phyloP scores from a whole-genome alignment of 2,113 vertebrate genomes.

The Mohoua ochrocephala region DNA sequence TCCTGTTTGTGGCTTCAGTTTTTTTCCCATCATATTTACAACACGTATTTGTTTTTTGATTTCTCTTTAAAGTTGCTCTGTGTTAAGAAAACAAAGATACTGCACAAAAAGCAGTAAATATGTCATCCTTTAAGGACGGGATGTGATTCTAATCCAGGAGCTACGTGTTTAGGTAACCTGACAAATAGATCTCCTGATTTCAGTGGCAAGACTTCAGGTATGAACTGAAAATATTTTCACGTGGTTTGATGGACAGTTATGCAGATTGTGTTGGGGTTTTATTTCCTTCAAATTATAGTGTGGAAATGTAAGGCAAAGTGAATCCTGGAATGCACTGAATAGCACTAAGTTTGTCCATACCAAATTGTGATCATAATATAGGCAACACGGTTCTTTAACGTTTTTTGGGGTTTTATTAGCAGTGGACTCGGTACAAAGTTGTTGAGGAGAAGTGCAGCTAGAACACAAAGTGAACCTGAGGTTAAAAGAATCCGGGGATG shows the following conservation, averaged over 20 bases:
- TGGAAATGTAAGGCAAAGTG: neutral
- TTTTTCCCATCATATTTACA: neutral
- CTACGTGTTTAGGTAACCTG: neutral
- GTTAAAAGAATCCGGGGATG: neutral
- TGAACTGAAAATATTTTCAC: neutral
- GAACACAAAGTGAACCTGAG: neutral
- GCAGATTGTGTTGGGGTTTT: rapidly evolving
- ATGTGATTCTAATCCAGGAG: neutral
- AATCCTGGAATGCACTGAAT: neutral
- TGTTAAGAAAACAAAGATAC: neutral
- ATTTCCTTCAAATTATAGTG: neutral
- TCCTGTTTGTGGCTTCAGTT: neutral
- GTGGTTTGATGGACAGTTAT: neutral
- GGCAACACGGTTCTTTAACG: rapidly evolving
- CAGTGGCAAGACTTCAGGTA: neutral
- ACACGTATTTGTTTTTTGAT: neutral
- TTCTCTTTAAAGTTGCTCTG: rapidly evolving
- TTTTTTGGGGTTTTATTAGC: neutral
- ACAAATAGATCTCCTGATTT: neutral
- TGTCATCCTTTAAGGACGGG: neutral
- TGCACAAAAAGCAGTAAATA: neutral
- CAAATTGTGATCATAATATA: neutral
- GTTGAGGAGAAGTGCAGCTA: neutral
- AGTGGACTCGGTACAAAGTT: neutral
- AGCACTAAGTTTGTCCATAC: neutral